phyloP scores from a whole-genome alignment of 1,140 invertebrate species.

The Conus ventricosus region DNA sequence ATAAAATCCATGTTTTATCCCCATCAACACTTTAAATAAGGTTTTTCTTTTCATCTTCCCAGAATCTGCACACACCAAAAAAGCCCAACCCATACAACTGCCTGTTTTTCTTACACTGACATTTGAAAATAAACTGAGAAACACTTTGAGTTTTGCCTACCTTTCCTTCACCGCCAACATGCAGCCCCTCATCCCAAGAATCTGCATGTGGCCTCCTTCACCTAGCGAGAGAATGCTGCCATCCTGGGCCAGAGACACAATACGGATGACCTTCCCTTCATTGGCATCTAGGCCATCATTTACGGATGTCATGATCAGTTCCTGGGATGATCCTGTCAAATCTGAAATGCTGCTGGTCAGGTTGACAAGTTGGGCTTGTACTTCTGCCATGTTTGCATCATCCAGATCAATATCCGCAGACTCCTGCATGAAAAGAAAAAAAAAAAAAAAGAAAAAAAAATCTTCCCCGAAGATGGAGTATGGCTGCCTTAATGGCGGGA shows the following conservation, averaged over 20 bases:
- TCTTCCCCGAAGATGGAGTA: no score
- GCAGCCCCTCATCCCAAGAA: conserved; percentile 41
- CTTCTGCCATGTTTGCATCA: conserved; percentile 29
- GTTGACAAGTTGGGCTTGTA: conserved; percentile 44
- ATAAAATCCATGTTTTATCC: no score
- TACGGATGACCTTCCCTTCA: conserved; percentile 51
- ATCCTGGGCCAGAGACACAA: conserved; percentile 54
- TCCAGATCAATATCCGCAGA: conserved; percentile 26
- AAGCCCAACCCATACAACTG: no score
- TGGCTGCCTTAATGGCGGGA: no score
- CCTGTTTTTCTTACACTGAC: no score
- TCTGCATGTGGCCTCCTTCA: conserved; percentile 53
- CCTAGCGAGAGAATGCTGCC: conserved; percentile 50
- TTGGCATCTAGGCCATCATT: conserved; percentile 37
- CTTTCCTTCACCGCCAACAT: conserved; percentile 26
- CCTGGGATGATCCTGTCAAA: conserved; percentile 31
- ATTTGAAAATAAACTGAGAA: no score
- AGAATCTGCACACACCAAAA: no score
- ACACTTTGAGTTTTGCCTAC: background rate
- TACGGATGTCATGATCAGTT: conserved; percentile 46
- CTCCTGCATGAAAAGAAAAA: conserved; percentile 9
- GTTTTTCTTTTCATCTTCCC: no score
- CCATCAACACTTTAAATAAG: no score
- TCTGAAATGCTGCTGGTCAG: conserved; percentile 23
- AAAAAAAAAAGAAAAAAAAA: no score